Conservation (phyloP, 2,797 vertebrate genomes). For the Parauchenoglanis ngamensis region DNA sequence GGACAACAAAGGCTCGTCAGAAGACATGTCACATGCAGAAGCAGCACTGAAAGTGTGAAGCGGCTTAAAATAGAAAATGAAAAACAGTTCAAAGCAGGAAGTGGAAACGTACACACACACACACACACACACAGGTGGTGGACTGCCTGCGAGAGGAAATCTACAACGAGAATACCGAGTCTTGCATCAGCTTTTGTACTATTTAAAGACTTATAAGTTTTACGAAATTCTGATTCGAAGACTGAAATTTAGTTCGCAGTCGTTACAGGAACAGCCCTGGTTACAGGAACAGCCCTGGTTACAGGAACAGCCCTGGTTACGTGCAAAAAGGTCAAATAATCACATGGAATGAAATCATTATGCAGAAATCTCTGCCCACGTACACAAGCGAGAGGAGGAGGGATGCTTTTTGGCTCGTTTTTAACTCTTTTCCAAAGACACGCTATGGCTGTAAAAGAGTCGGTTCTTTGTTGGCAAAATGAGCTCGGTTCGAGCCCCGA, state of each 20-base stretch:
- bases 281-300: background rate
- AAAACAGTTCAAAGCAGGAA: constrained; percentile 50
- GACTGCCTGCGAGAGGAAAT: background rate
- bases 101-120: constrained; percentile 16
- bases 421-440: background rate
- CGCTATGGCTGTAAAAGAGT: background rate
- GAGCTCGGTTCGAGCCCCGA: too few species aligned
- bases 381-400: background rate
- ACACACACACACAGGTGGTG: background rate
- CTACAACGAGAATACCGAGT: background rate
- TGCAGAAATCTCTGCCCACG: background rate
- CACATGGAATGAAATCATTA: background rate
- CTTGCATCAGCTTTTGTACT: background rate
- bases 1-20: constrained; percentile 70
- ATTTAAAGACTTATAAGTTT: background rate
- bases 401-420: background rate
- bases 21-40: constrained; percentile 79
- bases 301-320: background rate
- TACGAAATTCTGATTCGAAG: background rate
- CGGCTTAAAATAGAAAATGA: constrained; percentile 64
- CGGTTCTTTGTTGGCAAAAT: background rate
- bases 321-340: background rate
- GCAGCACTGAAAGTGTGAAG: constrained; percentile 76
- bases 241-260: background rate
- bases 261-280: background rate